These are phyloP conservation scores for Xenentodon cancila DNA, from an alignment of 2,797 vertebrate genomes.

Conservation along the genomic window DNA sequence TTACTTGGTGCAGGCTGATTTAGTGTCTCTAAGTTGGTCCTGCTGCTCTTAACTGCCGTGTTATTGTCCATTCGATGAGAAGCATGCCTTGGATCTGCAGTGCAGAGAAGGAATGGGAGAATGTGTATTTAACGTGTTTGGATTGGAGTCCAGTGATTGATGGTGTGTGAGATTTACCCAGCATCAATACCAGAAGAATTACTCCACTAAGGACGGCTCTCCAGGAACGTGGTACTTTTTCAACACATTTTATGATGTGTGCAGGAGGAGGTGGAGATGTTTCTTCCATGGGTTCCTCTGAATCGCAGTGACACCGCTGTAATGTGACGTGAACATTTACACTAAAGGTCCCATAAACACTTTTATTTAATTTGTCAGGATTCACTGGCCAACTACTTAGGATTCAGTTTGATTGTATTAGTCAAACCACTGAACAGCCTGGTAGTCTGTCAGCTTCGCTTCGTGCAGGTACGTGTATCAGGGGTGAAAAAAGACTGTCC, in stretches of 20 bases:
- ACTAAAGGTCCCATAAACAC: no score
- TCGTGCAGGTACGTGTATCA: no score
- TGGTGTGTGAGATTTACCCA: conserved; percentile 56
- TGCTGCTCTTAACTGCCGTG: conserved; percentile 64
- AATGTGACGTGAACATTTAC: no score
- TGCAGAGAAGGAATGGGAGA: conserved; percentile 58
- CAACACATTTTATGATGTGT: not conserved
- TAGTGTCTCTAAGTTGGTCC: conserved; percentile 63
- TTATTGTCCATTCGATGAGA: conserved; percentile 73
- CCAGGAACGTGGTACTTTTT: conserved; percentile 1
- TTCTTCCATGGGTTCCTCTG: not conserved
- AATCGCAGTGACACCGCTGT: not conserved
- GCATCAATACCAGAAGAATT: conserved; percentile 21
- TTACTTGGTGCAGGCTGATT: conserved; percentile 73
- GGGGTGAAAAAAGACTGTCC: no score
- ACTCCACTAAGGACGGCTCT: conserved; percentile 2
- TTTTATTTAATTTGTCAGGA: no score
- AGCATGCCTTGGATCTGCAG: conserved; percentile 63
- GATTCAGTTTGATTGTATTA: no score
- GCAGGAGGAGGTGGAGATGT: not conserved
- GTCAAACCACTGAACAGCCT: no score
- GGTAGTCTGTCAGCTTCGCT: no score
- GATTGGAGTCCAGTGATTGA: conserved; percentile 70
- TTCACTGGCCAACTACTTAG: no score
- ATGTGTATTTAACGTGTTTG: conserved; percentile 70